Evolutionary conservation across 2,888 invertebrate genomes (phyloP), one percentile per base, ranked within the genome.

Genomic region (Plusia festucae): DNA sequence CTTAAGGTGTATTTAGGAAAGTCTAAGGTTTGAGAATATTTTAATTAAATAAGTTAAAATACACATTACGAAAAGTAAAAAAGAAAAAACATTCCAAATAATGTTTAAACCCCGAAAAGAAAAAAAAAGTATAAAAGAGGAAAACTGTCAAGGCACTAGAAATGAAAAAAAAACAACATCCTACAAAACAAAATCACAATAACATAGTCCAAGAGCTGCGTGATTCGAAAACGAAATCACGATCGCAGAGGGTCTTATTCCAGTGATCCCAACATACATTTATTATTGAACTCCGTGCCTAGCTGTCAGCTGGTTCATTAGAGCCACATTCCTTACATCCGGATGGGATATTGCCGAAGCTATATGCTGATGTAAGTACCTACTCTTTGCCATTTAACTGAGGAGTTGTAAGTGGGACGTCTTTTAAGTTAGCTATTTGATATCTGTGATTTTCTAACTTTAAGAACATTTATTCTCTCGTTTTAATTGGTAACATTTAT

Each of bases 231-330:
- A 49, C 15, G 16, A 70, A 70, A 73, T 73, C 70, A 20, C 46
- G 16, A 24, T 52, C 53, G 22, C 46, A 53, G 70, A 34, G 9
- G 55, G 55, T 59, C 61, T 70, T 9, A 62, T 46, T 11, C 40
- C 66, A 57, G 22, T 57, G 30, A 66, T 44, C 69, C 73, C 67
- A 22, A 65, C 40, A 24, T 32, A 76, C 73, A 70, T 78, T 60
- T 79, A 76, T 78, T 78, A 79, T 70, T 68, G 76, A 68, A 65
- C 71, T 76, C 73, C 59, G 60, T 67, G 66, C 70, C 68, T 56
- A 60, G 32, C 71, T 68, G 77, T 81, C 81, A 82, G 46, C 54
- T 74, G 81, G 77, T 78, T 83, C 83, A 83, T 83, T 83, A 81
- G 61, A 65, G 68, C 68, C 57, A 70, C 76, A 74, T 79, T 75